phyloP scores from a whole-genome alignment of 2,113 vertebrate species.

The Drymodes brunneopygia region DNA sequence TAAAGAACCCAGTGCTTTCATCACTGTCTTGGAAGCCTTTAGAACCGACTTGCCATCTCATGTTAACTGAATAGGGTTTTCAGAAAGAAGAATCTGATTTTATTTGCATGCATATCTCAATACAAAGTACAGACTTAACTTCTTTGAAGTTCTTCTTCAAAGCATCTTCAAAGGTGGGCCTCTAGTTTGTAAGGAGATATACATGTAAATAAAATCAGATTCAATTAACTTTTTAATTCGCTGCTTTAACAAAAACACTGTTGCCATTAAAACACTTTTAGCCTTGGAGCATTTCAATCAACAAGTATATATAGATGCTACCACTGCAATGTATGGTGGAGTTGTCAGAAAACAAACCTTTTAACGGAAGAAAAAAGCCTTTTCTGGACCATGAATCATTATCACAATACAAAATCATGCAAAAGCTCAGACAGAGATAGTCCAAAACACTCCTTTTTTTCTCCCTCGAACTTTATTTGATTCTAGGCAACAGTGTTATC shows the following conservation, averaged over 20 bases:
- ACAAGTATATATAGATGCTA: not conserved
- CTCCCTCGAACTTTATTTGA: not conserved
- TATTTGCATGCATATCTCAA: constrained; percentile 56
- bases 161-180: constrained; percentile 20
- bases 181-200: constrained; percentile 10
- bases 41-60: not conserved
- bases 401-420: not conserved
- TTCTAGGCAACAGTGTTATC: not conserved
- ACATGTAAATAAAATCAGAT: constrained; percentile 22
- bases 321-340: not conserved
- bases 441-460: not conserved
- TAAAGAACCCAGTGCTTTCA: not conserved
- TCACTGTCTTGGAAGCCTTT: not conserved
- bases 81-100: constrained; percentile 26
- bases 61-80: not conserved
- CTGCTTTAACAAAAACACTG: constrained; percentile 3
- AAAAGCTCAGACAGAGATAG: not conserved
- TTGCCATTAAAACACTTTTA: constrained; percentile 4
- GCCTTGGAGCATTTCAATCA: not conserved
- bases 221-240: constrained; percentile 30
- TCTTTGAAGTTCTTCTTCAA: constrained; percentile 57
- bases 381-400: not conserved
- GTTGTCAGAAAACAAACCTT: not conserved
- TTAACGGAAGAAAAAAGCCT: not conserved
- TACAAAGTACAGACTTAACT: not conserved